These are phyloP conservation scores for Lateolabrax maculatus DNA, from an alignment of 2,797 vertebrate species.

Conservation along the genomic window DNA sequence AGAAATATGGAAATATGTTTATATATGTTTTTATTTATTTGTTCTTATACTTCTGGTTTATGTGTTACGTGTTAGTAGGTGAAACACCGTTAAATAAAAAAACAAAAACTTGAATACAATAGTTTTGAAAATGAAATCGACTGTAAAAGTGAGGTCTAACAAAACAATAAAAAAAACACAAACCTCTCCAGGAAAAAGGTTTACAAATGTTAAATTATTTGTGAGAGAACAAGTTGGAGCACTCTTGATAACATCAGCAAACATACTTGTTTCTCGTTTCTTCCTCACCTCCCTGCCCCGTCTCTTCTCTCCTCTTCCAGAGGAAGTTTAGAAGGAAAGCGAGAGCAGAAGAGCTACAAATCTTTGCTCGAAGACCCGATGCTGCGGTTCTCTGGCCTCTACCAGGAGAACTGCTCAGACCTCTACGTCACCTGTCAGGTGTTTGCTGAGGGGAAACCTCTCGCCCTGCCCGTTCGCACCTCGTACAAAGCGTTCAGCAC, in stretches of 20 bases:
- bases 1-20: not conserved
- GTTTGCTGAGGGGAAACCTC: conserved; percentile 97
- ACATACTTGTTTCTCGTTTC: not conserved
- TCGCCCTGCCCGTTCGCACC: conserved; percentile 95
- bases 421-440: conserved; percentile 98
- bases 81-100: not conserved
- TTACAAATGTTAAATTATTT: not conserved
- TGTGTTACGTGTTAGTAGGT: not conserved
- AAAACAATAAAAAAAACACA: not conserved
- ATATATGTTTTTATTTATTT: not conserved
- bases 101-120: not conserved
- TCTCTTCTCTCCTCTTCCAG: conserved; percentile 73
- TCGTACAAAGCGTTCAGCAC: conserved; percentile 99
- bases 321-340: conserved; percentile 97
- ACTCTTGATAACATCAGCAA: not conserved
- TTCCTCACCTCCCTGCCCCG: not conserved
- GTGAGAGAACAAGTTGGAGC: not conserved
- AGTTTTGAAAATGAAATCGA: not conserved
- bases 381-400: conserved; percentile 97
- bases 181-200: not conserved
- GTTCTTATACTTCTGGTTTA: not conserved
- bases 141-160: not conserved
- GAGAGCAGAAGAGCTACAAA: conserved; percentile 98
- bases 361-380: conserved; percentile 95
- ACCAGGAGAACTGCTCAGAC: conserved; percentile 97